Evolutionary conservation across 2,888 invertebrate species (phyloP), one percentile per base, ranked within the genome.

Genomic region (Clanis bilineata): DNA sequence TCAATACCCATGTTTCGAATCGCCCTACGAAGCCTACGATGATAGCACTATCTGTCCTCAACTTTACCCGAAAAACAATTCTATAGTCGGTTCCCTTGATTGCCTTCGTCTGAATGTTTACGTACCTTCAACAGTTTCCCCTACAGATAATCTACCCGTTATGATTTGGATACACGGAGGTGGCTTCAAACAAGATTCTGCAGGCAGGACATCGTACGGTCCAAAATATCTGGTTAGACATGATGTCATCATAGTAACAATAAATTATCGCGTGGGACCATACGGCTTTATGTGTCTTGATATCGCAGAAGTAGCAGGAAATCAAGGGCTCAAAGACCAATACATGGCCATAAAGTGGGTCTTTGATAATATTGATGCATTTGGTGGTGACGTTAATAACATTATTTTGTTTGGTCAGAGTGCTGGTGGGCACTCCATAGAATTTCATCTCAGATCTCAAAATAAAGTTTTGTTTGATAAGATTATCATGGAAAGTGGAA

Each of bases 281-380:
- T 85, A 82, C n/a, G 86, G 86, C 0, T 86, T 85, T 61, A 82
- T 85, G 82, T 86, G 87, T 43, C 64, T 85, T 0, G 77, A 82
- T 28, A 78, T 67, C 7, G 80, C 83, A 1, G 82, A 79, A 51
- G 74, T 84, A 0, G 81, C 86, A 0, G 88, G 87, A 0, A 87
- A 86, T 55, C 80, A 83, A 61, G 86, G 85, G 0, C 63, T 86
- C 0, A 85, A 83, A 69, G 87, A 87, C 60, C 87, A 86, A 63
- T 58, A 74, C 0, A 25, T 74, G 22, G 86, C 81, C 7, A 36
- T 87, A 7, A 72, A 68, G 61, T 87, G 86, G 86, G 58, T 86
- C 0, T 79, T 68, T 54, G 68, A 82, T 1, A 84, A 87, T 58
- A 84, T 87, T 10, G 73, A 66, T 39, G 71, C 70, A 0, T 87